A percentile compares a stretch with the other conserved stretches of the same genome.
Conservation (phyloP, 2,888 invertebrate genomes). For the Parnassius mnemosyne region DNA sequence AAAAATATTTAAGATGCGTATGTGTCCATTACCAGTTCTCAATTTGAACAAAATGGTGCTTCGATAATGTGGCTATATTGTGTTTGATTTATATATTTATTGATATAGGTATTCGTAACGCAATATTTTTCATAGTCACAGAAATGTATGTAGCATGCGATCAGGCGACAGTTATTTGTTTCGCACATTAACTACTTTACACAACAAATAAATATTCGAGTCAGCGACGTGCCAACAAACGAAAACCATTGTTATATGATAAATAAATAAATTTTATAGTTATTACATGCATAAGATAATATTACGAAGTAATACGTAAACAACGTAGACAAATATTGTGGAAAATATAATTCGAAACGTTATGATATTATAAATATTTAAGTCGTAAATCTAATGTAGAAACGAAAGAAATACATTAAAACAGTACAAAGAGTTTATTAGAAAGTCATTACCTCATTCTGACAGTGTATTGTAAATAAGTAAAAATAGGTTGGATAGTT, state of each 20-base stretch:
- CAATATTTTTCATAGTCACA: constrained; percentile 31
- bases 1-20: background rate
- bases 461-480: constrained; percentile 75
- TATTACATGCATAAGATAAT: constrained; percentile 71
- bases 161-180: constrained; percentile 15
- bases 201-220: constrained; percentile 45
- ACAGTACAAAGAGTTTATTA: constrained; percentile 50
- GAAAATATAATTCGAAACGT: constrained; percentile 46
- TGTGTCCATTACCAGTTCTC: background rate
- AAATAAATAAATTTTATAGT: constrained; percentile 51
- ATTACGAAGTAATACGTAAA: constrained; percentile 46
- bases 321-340: constrained; percentile 36
- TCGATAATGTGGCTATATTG: constrained; percentile 30
- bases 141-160: constrained; percentile 9
- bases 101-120: constrained; percentile 67
- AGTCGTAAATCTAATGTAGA: constrained; percentile 30
- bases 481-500: constrained; percentile 41
- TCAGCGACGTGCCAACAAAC: constrained; percentile 72
- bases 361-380: constrained; percentile 54
- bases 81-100: constrained; percentile 71
- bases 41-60: background rate
- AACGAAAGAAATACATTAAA: constrained; percentile 30
- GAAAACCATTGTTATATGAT: constrained; percentile 63
- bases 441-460: constrained; percentile 66
- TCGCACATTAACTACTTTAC: constrained; percentile 42